Evolutionary conservation across 2,888 invertebrate species (phyloP), one percentile per base, ranked within the genome.

Genomic region (Ashinkailepas kermadecensis): DNA sequence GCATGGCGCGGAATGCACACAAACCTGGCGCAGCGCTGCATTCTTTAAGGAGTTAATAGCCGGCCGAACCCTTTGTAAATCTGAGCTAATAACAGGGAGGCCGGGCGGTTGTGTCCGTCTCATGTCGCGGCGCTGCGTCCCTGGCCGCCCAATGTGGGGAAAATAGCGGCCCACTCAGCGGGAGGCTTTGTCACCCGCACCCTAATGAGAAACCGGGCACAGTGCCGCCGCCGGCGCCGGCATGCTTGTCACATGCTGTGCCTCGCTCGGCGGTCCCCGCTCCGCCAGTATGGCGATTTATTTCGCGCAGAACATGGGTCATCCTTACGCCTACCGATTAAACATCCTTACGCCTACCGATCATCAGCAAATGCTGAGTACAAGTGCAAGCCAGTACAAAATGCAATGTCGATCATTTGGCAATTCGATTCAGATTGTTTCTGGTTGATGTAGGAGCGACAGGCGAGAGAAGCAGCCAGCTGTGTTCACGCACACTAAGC

Each of bases 1-100:
- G 70, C 70, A 7, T 15, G 23, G 70, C 70, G 70, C 70, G 70
- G 70, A 70, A 70, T 70, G 70, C 70, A 39, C 70, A 70, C 70
- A 70, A 70, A 70, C 25, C 70, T 39, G 70, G 15, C 70, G 70
- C 70, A 15, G 25, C 70, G 12, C 39, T 39, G 70, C 70, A 70
- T 70, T 70, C 70, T 70, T 70, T 39, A 39, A 15, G 70, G 39
- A 12, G 23, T 39, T 39, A 70, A 70, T 70, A 39, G 39, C 15
- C 39, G 70, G 39, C 70, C 25, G 70, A 70, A 23, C 70, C 70
- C 70, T 70, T 70, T 70, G 70, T 70, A 70, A 39, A 7, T 12
- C 6, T 13, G 13, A 15, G 70, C 70, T 70, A 70, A 70, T 70
- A 70, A 39, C 70, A 70, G 70, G 70, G 70, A 23, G 39, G 39